Evolutionary conservation across 2,113 vertebrate species (phyloP), one percentile per base, ranked within the genome.

Genomic region (Equus przewalskii): DNA sequence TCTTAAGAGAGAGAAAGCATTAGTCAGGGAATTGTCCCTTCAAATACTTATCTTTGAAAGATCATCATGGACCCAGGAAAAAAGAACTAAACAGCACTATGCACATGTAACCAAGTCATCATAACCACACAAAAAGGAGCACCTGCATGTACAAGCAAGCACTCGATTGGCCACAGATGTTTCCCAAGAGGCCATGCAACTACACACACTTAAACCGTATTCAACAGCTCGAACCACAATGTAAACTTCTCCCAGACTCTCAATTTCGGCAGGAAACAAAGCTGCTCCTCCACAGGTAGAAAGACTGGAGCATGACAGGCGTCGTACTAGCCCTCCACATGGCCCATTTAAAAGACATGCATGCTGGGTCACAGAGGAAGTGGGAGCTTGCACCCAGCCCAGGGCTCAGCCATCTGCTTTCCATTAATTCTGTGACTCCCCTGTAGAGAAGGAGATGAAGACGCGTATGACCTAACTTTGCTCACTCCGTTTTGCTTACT

Each of bases 1-100:
- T 92, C 67, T 83, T 84, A 86, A 84, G 33, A 94, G 6, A 28
- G 24, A 94, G 62, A 84, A 86, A 79, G n/a, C 7, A 9, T 89
- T 73, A 83, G 72, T 33, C 22, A 89, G 6, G 14, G 75, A 93
- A 93, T 41, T 26, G 1, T 44, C 51, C 49, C 30, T 94, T 91
- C n/a, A 93, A 67, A 72, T 54, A 49, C 28, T 44, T 67, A 10
- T n/a, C 22, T 82, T 75, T 86, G 83, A 60, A 36, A 73, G 7
- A 24, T 79, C 21, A 89, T 51, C 79, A 73, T 46, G 83, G n/a
- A 86, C 16, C 3, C 30, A 14, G 21, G 28, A 24, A 56, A 58
- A 73, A 89, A 70, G 14, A 70, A 10, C 28, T 85, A 65, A 22
- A 28, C 44, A n/a, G 3, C 22, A 30, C 4, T 49, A 21, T 33